Base-by-base conservation (phyloP, 2,888 invertebrate species). In the Cephus sareptanus region DNA sequence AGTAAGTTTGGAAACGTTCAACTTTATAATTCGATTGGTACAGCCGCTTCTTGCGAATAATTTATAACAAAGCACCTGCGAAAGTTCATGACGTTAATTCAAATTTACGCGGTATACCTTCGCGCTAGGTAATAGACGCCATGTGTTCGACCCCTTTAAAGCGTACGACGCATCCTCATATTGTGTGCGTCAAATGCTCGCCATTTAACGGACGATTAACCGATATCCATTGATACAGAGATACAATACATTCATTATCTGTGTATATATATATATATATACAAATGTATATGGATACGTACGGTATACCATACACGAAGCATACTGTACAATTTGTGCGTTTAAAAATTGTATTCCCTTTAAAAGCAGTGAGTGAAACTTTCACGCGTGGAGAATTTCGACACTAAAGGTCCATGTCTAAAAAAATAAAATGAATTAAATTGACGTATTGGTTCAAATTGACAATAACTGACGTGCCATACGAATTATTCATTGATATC, bases 21-120 rank as follows among this genome's bases (percentile, higher is more conserved):
- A 90, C 90, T 90, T 90, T 85, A 89, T 90, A 90, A 90, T 90
- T 90, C 87, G 87, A 90, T 89, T 86, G 87, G 40, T 23, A 56
- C 40, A 56, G 40, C 40, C 40, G 40, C 23, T 56, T 23, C 40
- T 76, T 77, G 77, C 77, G 78, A 85, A 85, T 88, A 87, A 88
- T 89, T 88, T 88, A 86, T 84, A 82, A 85, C 81, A 82, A 83
- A 81, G 83, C 83, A 85, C 85, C 75, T 83, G 85, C 85, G 82
- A 81, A 86, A 88, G 85, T 89, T 87, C 82, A 75, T 81, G 81
- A 83, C 82, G 77, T 85, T 89, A 88, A 90, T 89, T 85, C 84
- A 84, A 88, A 89, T 89, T 89, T 88, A 87, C 87, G 85, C 82
- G 82, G 80, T 77, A 81, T 79, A 56, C 40, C 40, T 56, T 56